A percentile compares a stretch with the other conserved stretches of the same genome.
These are phyloP conservation scores for Anarhynchus alexandrinus DNA, from an alignment of 2,113 vertebrate species.

Conservation along the genomic window DNA sequence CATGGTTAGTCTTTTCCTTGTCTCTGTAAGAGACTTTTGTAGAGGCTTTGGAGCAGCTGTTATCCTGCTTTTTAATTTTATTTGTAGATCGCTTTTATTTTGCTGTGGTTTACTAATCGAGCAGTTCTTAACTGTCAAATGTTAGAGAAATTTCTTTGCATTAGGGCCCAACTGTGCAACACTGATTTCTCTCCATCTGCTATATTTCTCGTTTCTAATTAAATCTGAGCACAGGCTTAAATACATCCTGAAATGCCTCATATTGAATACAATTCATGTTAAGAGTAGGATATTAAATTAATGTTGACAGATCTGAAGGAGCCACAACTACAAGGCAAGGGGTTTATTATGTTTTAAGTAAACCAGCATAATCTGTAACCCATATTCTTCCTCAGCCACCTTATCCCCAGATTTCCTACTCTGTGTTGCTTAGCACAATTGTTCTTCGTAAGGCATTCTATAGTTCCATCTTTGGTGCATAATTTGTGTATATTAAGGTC, in stretches of 20 bases:
- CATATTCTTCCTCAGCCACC: background rate
- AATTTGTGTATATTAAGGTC: background rate
- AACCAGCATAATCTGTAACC: background rate
- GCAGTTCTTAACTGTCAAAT: slow-evolving; percentile 33
- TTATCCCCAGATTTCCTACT: background rate
- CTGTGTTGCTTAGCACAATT: background rate
- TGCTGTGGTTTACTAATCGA: slow-evolving; percentile 1
- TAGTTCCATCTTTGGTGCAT: background rate
- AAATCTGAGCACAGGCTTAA: slow-evolving; percentile 34
- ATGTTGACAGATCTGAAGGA: slow-evolving; percentile 15
- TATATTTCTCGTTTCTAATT: slow-evolving; percentile 41
- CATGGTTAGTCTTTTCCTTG: background rate
- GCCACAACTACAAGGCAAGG: background rate
- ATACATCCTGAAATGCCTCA: slow-evolving; percentile 34
- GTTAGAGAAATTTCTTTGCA: slow-evolving; percentile 32
- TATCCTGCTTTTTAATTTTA: slow-evolving; percentile 15
- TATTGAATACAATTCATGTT: slow-evolving; percentile 19
- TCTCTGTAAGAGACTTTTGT: background rate
- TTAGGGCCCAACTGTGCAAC: slow-evolving; percentile 25
- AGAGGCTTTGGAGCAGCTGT: background rate
- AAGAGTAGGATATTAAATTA: slow-evolving; percentile 32
- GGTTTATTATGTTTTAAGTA: slow-evolving; percentile 12
- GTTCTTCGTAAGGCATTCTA: background rate
- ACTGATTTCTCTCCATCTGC: slow-evolving; percentile 25
- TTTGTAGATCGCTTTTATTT: background rate